Evolutionary conservation across 2,888 invertebrate genomes (phyloP).

Genomic region (Caenorhabditis zanzibari): DNA sequence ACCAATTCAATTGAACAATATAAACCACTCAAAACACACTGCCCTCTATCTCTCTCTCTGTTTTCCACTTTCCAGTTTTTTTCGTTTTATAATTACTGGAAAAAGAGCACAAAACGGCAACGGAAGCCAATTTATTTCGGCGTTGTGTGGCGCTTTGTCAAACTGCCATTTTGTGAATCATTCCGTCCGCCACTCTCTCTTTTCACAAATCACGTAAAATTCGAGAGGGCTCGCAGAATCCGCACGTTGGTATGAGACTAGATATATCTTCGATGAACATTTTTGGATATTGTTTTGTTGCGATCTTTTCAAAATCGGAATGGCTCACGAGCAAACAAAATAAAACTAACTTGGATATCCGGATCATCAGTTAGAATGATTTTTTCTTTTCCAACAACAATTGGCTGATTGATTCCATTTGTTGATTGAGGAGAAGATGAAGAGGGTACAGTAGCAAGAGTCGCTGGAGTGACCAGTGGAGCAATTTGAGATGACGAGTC

Average conservation of each 20-base stretch:
- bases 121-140: conserved; percentile 43
- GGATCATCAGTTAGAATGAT: conserved; percentile 64
- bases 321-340: background rate
- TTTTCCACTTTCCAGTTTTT: background rate
- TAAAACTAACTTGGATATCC: conserved; percentile 58
- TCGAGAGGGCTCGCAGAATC: conserved; percentile 47
- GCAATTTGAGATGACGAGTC: conserved; percentile 35
- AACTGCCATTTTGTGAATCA: conserved; percentile 44
- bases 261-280: background rate
- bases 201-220: conserved; percentile 62
- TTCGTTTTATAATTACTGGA: conserved; percentile 13
- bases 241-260: conserved; percentile 28
- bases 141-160: conserved; percentile 14
- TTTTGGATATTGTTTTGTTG: conserved; percentile 12
- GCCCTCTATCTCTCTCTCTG: background rate
- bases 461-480: background rate
- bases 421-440: conserved; percentile 1
- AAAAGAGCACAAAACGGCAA: conserved; percentile 7
- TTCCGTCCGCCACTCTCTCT: conserved; percentile 30
- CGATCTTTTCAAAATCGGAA: conserved; percentile 14
- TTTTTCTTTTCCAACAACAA: conserved; percentile 26
- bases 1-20: background rate
- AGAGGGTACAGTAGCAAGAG: background rate
- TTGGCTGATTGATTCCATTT: conserved; percentile 5
- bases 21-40: conserved; percentile 6